These are phyloP conservation scores for Lemur catta DNA, from an alignment of 2,797 vertebrate species.

Conservation along the genomic window DNA sequence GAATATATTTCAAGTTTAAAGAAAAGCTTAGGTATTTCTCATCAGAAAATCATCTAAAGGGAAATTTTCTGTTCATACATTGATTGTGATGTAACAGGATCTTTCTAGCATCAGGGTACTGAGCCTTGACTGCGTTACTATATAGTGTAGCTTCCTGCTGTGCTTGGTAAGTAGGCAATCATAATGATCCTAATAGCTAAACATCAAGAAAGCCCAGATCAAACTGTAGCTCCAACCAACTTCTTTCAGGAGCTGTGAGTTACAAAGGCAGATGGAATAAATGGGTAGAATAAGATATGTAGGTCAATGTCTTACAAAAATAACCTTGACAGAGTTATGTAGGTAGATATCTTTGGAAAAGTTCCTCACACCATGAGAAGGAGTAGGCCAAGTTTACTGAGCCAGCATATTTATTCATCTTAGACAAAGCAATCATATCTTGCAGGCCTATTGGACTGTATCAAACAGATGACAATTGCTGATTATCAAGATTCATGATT, in stretches of 20 bases:
- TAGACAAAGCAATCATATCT: neutral
- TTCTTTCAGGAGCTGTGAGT: neutral
- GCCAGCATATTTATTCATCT: neutral
- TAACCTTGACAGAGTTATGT: slow-evolving; percentile 12
- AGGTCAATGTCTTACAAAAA: slow-evolving; percentile 51
- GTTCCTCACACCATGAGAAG: neutral
- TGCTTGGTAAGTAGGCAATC: neutral
- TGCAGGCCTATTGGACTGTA: neutral
- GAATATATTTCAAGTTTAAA: neutral
- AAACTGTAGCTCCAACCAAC: neutral
- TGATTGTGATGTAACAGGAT: neutral
- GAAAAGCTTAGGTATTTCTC: neutral
- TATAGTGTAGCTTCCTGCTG: neutral
- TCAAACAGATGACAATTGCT: neutral
- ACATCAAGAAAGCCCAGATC: neutral
- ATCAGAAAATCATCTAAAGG: slow-evolving; percentile 17
- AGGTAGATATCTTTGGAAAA: neutral
- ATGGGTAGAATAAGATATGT: neutral
- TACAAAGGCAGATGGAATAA: neutral
- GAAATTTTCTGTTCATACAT: neutral
- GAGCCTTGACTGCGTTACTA: neutral
- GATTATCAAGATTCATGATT: neutral
- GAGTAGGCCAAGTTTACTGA: neutral
- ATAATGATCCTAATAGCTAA: neutral
- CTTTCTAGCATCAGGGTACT: neutral